Evolutionary conservation across 2,113 vertebrate species (phyloP), one percentile per base, ranked within the genome.

Genomic region (Phrynosoma blainvillii): DNA sequence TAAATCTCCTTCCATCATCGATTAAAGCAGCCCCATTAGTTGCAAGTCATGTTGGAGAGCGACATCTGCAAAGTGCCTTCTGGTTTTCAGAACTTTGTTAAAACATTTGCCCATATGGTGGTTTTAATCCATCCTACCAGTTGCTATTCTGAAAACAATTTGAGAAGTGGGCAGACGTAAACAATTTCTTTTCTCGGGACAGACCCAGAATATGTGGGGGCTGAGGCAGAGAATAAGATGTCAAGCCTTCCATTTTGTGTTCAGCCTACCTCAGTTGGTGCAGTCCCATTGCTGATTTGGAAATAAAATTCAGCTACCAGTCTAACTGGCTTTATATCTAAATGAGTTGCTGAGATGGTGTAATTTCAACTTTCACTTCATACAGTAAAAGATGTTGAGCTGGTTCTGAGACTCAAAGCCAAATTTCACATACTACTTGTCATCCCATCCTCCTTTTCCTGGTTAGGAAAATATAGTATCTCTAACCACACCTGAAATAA

Each of bases 1-100:
- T 70, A 47, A 84, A 85, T 42, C 47, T 40, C 47, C 47, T 32
- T 76, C 18, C 23, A 75, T 90, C 79, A 90, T 87, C 87, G 82
- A 2, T 92, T 86, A 86, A 70, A 52, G 21, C 30, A 81, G 83
- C 77, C 87, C 62, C 65, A 82, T 90, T 74, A 93, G 47, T 47
- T 82, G 76, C 16, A 59, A 76, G 56, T 86, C 3, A 1, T 68
- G 87, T 52, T 16, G 54, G 25, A 40, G 74, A 70, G 89, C 82
- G 79, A 81, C 70, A 87, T 85, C 42, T 87, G 86, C 80, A 85
- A 87, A 20, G 23, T 68, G 20, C 77, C 30, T 68, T 87, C 78
- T 9, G 21, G 47, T 89, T 79, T 88, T 77, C 5, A 32, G 30
- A 2, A 0, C 20, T 65, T 52, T 74, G 73, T 25, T 47, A 76